Evolutionary conservation across 2,888 invertebrate species (phyloP), one percentile per base, ranked within the genome.

Genomic region (Cylloceria caligata): DNA sequence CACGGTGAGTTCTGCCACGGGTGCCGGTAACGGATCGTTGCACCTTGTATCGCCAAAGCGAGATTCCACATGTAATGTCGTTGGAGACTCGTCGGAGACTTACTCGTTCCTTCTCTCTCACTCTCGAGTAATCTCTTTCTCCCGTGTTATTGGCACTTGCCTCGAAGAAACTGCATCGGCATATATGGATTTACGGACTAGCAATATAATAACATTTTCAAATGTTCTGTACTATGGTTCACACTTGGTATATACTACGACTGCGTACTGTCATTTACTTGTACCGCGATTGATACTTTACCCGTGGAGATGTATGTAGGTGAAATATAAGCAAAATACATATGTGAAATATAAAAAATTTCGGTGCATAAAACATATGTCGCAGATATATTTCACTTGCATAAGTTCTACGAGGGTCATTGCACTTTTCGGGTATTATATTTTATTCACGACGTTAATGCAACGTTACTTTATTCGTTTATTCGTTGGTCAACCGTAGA

Each of bases 21-120:
- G 74, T 75, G 55, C 75, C 72, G 76, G 76, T 81, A 76, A 76
- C 81, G 76, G 71, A 81, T 81, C 76, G 76, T 81, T 76, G 67
- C 76, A 76, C 81, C 76, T 76, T 81, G 81, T 76, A 76, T 81
- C 76, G 67, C 69, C 42, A 39, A 21, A 47, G 75, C 49, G 13
- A 80, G 74, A 75, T 80, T 80, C 80, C 74, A 75, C 80, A 75
- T 71, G 64, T 19, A 42, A 60, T 21, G 47, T 71, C 71, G 67
- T 47, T 30, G 76, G 72, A 76, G 76, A 81, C 76, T 72, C 47
- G 76, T 30, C 62, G 76, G 72, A 76, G 72, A 39, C 42, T 65
- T 16, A 19, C 19, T 68, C 36, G 19, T 11, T 16, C 34, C n/a
- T 16, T 24, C 47, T 49, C 16, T 21, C 57, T 42, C 71, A 27